Evolutionary conservation across 1,140 invertebrate genomes (phyloP).

Genomic region (Brachionus rotundiformis): DNA sequence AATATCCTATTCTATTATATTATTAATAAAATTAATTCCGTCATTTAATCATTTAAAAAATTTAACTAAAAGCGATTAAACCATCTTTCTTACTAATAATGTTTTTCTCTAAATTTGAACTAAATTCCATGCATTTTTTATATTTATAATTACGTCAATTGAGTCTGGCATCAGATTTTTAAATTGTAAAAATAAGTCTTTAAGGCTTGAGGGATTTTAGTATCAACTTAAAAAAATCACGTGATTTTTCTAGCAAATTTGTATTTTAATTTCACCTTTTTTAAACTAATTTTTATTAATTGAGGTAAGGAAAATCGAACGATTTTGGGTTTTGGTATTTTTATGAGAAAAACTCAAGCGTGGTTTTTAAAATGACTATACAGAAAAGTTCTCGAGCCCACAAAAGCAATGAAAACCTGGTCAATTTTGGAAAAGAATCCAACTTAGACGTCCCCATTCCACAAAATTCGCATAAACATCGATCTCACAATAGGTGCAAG

Average conservation of each 20-base stretch:
- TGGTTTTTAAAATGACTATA: background rate
- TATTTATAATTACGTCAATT: background rate
- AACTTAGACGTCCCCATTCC: background rate
- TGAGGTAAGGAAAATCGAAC: background rate
- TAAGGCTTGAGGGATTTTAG: background rate
- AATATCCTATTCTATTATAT: no score
- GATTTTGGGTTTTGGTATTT: background rate
- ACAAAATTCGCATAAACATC: background rate
- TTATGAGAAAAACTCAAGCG: background rate
- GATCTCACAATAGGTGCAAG: background rate
- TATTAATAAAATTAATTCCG: no score
- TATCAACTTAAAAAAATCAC: background rate
- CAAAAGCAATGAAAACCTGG: background rate
- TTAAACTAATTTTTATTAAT: background rate
- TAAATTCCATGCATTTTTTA: background rate
- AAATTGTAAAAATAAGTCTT: background rate
- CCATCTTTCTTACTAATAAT: background rate
- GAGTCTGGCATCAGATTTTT: background rate
- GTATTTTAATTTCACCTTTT: background rate
- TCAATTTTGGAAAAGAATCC: background rate
- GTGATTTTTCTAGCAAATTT: slow-evolving; percentile 1
- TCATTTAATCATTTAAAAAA: background rate
- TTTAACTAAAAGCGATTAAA: background rate
- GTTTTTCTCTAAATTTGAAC: background rate
- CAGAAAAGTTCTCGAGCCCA: background rate